Conservation (phyloP, 2,113 vertebrate genomes). For the Atherinomorus stipes region DNA sequence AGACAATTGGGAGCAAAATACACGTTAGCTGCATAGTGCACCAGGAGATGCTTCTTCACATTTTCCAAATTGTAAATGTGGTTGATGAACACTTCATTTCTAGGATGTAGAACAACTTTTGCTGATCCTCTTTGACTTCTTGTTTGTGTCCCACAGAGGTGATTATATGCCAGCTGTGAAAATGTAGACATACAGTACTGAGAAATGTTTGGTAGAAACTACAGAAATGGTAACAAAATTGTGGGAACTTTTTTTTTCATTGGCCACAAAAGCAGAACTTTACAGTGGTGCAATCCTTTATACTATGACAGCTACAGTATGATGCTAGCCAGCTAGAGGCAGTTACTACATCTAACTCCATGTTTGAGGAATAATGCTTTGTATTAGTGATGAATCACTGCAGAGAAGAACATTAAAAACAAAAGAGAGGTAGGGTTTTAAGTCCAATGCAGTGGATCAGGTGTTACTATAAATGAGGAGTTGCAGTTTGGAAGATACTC, state of each 20-base stretch:
- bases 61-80: conserved; percentile 9
- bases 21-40: conserved; percentile 42
- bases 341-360: conserved; percentile 59
- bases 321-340: conserved; percentile 64
- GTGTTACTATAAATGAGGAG: conserved; percentile 26
- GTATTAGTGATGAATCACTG: conserved; percentile 49
- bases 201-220: conserved; percentile 41
- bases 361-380: conserved; percentile 49
- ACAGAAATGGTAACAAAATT: conserved; percentile 26
- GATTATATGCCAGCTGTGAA: conserved; percentile 38
- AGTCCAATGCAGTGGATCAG: conserved; percentile 34
- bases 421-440: conserved; percentile 72
- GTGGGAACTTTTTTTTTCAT: conserved; percentile 30
- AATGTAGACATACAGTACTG: conserved; percentile 40
- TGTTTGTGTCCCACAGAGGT: conserved; percentile 39
- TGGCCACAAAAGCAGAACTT: conserved; percentile 53
- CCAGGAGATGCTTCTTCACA: conserved; percentile 9
- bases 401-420: conserved; percentile 49
- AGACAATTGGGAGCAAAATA: conserved; percentile 5
- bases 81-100: conserved; percentile 9
- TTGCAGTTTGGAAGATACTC: conserved; percentile 33
- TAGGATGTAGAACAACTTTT: conserved; percentile 39
- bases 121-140: conserved; percentile 36
- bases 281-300: conserved; percentile 54
- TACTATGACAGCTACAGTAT: conserved; percentile 57